These are phyloP conservation scores for Miltochrista miniata DNA, from an alignment of 2,888 invertebrate species.

Conservation along the genomic window DNA sequence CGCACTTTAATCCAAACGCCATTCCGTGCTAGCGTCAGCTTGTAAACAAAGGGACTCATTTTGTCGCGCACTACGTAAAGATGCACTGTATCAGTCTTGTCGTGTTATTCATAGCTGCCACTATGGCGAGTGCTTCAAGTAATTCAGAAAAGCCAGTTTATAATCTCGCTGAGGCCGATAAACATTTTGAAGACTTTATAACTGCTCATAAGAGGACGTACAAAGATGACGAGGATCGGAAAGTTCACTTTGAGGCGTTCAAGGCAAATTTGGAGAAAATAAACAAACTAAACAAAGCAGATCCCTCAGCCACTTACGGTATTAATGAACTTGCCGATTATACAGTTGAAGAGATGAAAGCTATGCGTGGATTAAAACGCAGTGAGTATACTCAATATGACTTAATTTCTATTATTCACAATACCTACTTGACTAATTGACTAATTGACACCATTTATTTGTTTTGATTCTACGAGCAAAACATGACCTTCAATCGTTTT, in stretches of 20 bases:
- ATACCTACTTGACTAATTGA: too few species aligned
- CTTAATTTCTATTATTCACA: not conserved
- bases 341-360: constrained; percentile 37
- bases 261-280: constrained; percentile 37
- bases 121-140: constrained; percentile 26
- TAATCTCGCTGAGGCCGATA: constrained; percentile 38
- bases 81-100: constrained; percentile 20
- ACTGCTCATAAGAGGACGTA: constrained; percentile 44
- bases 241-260: constrained; percentile 46
- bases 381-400: constrained; percentile 16
- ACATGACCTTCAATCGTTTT: too few species aligned
- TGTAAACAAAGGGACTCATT: constrained; percentile 9
- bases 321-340: constrained; percentile 55
- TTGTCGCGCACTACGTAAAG: not conserved
- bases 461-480: too few species aligned
- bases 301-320: constrained; percentile 33
- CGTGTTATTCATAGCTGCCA: constrained; percentile 22
- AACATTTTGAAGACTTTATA: constrained; percentile 45
- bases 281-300: constrained; percentile 36
- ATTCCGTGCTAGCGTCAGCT: not conserved
- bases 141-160: constrained; percentile 23
- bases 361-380: constrained; percentile 27
- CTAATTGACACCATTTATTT: too few species aligned
- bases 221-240: constrained; percentile 45
- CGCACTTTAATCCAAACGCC: not conserved